Percentiles rank a stretch among this genome's conserved stretches.
phyloP scores from a whole-genome alignment of 37 sponge, comb jelly and placozoan species.

The Hexactinellida sp. region DNA sequence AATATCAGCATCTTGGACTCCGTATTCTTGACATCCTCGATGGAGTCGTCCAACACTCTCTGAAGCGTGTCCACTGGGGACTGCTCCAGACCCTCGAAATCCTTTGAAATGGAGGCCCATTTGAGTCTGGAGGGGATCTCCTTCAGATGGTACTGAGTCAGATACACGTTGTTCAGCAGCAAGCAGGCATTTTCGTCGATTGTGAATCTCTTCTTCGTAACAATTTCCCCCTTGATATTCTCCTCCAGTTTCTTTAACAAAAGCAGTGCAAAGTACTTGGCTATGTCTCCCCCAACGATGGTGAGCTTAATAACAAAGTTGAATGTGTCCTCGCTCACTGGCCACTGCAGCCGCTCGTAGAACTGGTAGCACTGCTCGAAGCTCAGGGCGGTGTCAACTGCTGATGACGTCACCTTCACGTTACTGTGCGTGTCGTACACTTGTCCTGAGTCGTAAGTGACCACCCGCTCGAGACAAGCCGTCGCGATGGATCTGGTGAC shows the following conservation, averaged over 20 bases:
- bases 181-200: neutral
- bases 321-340: neutral
- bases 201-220: neutral
- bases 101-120: neutral
- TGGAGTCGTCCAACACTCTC: neutral
- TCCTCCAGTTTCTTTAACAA: neutral
- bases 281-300: neutral
- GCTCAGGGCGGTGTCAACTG: neutral
- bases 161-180: neutral
- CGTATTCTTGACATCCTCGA: neutral
- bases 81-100: neutral
- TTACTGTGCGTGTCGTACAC: neutral
- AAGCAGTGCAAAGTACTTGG: neutral
- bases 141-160: neutral
- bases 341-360: conserved; percentile 5
- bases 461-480: neutral
- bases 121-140: neutral
- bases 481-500: neutral
- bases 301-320: neutral
- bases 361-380: conserved; percentile 8
- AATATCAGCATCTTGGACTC: neutral
- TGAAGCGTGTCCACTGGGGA: neutral
- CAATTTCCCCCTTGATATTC: neutral
- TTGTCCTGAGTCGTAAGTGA: neutral
- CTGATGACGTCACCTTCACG: conserved; percentile 7